Percentiles rank a stretch among this genome's conserved stretches.
These are phyloP conservation scores for Paracentrotus lividus DNA, from an alignment of 53 echinoderm and acorn worm genomes.

Conservation along the genomic window DNA sequence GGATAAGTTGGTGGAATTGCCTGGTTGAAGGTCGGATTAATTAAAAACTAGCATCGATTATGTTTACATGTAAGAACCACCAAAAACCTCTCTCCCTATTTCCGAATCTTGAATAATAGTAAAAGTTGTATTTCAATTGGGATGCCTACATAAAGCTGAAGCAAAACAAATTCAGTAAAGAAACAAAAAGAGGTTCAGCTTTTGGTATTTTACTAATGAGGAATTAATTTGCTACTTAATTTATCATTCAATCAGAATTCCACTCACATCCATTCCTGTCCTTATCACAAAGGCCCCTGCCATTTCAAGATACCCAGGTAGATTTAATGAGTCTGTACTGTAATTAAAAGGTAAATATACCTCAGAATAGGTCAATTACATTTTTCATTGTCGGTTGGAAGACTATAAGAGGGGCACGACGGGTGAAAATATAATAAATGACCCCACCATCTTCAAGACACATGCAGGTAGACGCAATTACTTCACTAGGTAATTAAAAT, in stretches of 20 bases:
- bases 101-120: too few relatives aligned
- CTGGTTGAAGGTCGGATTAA: not conserved
- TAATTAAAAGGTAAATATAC: not conserved
- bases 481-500: too few relatives aligned
- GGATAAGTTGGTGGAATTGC: not conserved
- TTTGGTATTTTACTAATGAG: not conserved
- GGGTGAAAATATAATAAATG: not conserved
- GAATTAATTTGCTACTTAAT: conserved; percentile 6
- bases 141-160: too few relatives aligned
- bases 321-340: not conserved
- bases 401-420: not conserved
- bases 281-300: not conserved
- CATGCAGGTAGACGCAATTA: too few relatives aligned
- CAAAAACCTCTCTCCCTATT: too few relatives aligned
- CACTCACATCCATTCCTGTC: not conserved
- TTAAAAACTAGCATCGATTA: too few relatives aligned
- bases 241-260: not conserved
- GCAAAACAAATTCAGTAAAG: not conserved
- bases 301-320: not conserved
- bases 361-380: not conserved
- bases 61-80: too few relatives aligned
- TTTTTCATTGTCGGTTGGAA: not conserved
- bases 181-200: not conserved
- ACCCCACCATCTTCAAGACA: too few relatives aligned
- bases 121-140: too few relatives aligned